Evolutionary conservation across 2,888 invertebrate genomes (phyloP).

Genomic region (Melipona beecheii): DNA sequence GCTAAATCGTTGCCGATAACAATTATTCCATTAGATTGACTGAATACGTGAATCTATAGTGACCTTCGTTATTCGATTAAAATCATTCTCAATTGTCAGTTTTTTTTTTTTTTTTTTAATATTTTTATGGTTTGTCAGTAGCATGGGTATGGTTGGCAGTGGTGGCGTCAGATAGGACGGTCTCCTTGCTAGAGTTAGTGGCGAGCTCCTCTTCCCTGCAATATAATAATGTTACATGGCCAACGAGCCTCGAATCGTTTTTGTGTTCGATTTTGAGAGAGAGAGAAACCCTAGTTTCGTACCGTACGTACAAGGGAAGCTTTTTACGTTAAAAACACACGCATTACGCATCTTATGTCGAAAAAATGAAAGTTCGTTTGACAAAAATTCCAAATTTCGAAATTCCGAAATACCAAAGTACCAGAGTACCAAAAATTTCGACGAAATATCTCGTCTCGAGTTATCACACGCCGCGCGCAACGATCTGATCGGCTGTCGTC

Average conservation of each 20-base stretch:
- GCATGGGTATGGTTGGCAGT: slow-evolving; percentile 82
- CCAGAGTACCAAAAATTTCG: slow-evolving; percentile 2
- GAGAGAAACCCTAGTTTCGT: slow-evolving; percentile 54
- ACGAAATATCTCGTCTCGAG: slow-evolving; percentile 9
- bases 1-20: slow-evolving; percentile 60
- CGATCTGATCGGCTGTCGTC: slow-evolving; percentile 5
- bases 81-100: slow-evolving; percentile 51
- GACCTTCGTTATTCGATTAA: slow-evolving; percentile 57
- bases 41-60: slow-evolving; percentile 57
- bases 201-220: slow-evolving; percentile 83
- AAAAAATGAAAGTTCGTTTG: slow-evolving; percentile 5
- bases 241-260: slow-evolving; percentile 70
- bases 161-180: slow-evolving; percentile 82
- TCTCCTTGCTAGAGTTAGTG: slow-evolving; percentile 83
- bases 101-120: slow-evolving; percentile 63
- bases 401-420: slow-evolving; percentile 13
- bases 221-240: slow-evolving; percentile 82
- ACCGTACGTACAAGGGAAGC: slow-evolving; percentile 36
- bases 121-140: slow-evolving; percentile 78
- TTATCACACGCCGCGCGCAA: not conserved
- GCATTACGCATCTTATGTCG: slow-evolving; percentile 49
- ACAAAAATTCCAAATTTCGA: slow-evolving; percentile 6
- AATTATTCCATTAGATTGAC: slow-evolving; percentile 59
- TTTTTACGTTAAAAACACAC: slow-evolving; percentile 34
- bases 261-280: slow-evolving; percentile 45